phyloP scores from a whole-genome alignment of 2,888 invertebrate species.

The Rhabditoides inermis region DNA sequence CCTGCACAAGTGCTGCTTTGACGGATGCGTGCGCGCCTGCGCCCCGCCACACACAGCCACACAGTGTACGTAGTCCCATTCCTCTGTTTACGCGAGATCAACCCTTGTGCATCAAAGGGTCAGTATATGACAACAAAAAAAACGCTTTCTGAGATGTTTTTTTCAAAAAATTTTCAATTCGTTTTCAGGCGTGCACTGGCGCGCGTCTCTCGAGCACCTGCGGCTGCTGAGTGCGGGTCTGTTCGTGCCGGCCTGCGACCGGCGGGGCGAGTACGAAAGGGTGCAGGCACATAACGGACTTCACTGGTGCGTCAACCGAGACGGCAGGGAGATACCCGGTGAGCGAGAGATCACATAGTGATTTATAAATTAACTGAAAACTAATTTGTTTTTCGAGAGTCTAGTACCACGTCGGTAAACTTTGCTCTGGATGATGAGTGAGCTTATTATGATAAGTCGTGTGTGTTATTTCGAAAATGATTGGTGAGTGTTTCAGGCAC shows the following conservation, averaged over 20 bases:
- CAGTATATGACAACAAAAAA: slow-evolving; percentile 5
- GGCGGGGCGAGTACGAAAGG: slow-evolving; percentile 28
- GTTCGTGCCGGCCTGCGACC: slow-evolving; percentile 30
- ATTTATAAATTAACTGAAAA: background rate
- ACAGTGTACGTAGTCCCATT: slow-evolving; percentile 5
- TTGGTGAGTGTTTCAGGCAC: slow-evolving; percentile 21
- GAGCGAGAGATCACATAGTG: background rate
- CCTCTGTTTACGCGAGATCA: too few species aligned
- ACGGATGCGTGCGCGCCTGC: slow-evolving; percentile 41
- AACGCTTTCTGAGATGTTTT: background rate
- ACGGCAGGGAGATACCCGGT: slow-evolving; percentile 37
- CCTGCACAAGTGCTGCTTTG: slow-evolving; percentile 42
- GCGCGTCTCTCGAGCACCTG: slow-evolving; percentile 2
- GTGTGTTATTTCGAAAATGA: too few species aligned
- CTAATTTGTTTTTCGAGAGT: background rate
- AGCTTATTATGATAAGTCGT: too few species aligned
- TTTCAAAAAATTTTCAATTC: background rate
- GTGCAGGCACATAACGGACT: slow-evolving; percentile 34
- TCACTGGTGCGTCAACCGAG: slow-evolving; percentile 44
- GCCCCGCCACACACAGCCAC: slow-evolving; percentile 24
- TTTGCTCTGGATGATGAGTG: too few species aligned
- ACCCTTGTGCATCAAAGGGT: slow-evolving; percentile 18
- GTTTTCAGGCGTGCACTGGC: slow-evolving; percentile 6
- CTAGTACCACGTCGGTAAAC: background rate
- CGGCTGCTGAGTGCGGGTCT: slow-evolving; percentile 4